phyloP scores from a whole-genome alignment of 30 jellyfish, hydroid and myxozoan genomes.

The Clytia hemisphaerica region DNA sequence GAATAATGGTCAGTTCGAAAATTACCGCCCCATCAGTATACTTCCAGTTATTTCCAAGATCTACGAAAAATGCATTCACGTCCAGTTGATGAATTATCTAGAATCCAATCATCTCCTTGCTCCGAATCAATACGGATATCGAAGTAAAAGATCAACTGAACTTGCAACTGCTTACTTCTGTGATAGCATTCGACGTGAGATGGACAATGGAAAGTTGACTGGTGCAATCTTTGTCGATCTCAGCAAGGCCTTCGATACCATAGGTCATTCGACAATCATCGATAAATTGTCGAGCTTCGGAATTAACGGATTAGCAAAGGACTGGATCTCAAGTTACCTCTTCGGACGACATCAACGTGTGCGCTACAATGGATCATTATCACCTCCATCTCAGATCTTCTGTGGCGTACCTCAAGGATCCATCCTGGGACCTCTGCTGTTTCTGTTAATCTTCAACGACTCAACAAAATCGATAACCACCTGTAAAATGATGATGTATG shows the following conservation, averaged over 20 bases:
- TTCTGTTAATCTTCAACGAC: constrained; percentile 25
- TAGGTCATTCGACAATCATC: constrained; percentile 39
- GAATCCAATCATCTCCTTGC: constrained; percentile 37
- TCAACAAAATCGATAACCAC: too few species aligned
- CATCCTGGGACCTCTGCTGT: constrained; percentile 25
- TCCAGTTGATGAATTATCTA: constrained; percentile 35
- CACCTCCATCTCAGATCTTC: constrained; percentile 26
- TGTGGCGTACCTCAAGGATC: constrained; percentile 35
- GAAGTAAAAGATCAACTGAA: constrained; percentile 45
- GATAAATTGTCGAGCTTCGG: constrained; percentile 35
- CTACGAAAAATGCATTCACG: too few species aligned
- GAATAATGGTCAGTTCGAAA: constrained; percentile 18
- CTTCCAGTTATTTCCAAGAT: constrained; percentile 53
- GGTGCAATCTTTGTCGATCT: constrained; percentile 41
- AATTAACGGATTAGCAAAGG: constrained; percentile 40
- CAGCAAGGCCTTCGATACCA: constrained; percentile 50
- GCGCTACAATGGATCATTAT: too few species aligned
- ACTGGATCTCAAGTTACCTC: constrained; percentile 42
- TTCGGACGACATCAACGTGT: constrained; percentile 43
- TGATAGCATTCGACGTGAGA: constrained; percentile 38
- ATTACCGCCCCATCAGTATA: constrained; percentile 52
- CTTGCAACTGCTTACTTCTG: constrained; percentile 46
- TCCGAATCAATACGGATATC: constrained; percentile 43
- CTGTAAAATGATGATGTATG: too few species aligned
- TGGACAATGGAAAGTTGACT: constrained; percentile 31